phyloP scores from a whole-genome alignment of 1,140 invertebrate genomes.

The Oryzaephilus surinamensis region DNA sequence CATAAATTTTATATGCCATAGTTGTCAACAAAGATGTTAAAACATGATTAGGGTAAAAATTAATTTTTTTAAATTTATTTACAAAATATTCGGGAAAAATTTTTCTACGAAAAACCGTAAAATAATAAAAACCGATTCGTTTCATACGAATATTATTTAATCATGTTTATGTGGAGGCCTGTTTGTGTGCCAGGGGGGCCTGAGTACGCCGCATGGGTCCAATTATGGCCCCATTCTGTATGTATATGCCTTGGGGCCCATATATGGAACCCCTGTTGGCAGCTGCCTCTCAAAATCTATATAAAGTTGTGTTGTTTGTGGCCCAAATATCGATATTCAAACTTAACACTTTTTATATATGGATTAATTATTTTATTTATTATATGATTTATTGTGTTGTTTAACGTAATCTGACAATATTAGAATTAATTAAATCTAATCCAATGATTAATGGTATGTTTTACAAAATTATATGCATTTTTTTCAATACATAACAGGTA shows the following conservation, averaged over 20 bases:
- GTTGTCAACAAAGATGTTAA: too few relatives aligned
- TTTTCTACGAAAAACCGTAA: background rate
- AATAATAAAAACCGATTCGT: too few relatives aligned
- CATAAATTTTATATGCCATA: too few relatives aligned
- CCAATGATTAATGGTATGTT: too few relatives aligned
- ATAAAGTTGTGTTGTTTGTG: too few relatives aligned
- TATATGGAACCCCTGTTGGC: conserved; percentile 5
- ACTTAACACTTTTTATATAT: background rate
- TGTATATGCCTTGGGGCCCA: conserved; percentile 1
- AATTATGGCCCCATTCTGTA: conserved; percentile 26
- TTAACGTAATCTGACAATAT: conserved; percentile 1
- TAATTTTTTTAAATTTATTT: too few relatives aligned
- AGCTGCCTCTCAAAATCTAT: conserved; percentile 2
- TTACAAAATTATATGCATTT: too few relatives aligned
- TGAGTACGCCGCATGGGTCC: conserved; percentile 19
- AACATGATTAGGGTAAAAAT: too few relatives aligned
- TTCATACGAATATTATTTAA: too few relatives aligned
- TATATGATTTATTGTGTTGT: conserved; percentile 4
- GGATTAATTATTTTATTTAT: conserved; percentile 11
- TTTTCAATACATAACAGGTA: too few relatives aligned
- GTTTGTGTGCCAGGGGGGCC: conserved; percentile 9
- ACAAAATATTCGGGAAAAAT: background rate
- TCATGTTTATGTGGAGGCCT: too few relatives aligned
- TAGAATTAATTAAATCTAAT: background rate
- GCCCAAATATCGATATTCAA: too few relatives aligned